phyloP scores from a whole-genome alignment of 92 coral and sea anemone species.

The Phymanthus crucifer region DNA sequence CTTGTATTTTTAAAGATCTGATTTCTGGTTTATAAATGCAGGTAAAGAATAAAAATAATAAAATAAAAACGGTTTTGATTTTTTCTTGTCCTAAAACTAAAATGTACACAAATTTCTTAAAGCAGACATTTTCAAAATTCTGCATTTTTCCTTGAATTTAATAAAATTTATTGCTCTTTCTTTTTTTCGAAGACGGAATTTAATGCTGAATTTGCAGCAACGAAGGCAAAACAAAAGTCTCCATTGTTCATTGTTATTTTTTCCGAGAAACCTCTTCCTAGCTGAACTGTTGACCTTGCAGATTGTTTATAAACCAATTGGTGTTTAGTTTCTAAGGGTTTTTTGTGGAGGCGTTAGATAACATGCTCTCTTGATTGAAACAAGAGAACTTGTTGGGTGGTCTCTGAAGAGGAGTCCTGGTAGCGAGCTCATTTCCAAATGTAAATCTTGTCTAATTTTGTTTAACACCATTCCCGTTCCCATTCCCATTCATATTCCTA shows the following conservation, averaged over 20 bases:
- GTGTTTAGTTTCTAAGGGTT: background rate
- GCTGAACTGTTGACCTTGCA: background rate
- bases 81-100: background rate
- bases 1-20: background rate
- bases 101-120: background rate
- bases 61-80: background rate
- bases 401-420: too few species aligned
- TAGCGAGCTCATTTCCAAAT: too few species aligned
- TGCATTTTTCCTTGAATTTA: background rate
- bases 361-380: background rate
- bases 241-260: background rate
- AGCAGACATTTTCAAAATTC: background rate
- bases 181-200: background rate
- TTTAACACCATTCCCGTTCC: background rate
- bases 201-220: background rate
- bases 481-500: background rate
- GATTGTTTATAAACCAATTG: constrained; percentile 9
- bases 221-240: background rate
- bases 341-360: constrained; percentile 2
- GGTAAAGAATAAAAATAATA: background rate
- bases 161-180: background rate
- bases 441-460: background rate
- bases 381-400: constrained; percentile 1
- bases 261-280: background rate
- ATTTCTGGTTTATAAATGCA: background rate